phyloP scores from a whole-genome alignment of 2,797 vertebrate species.

The Oreochromis mossambicus region DNA sequence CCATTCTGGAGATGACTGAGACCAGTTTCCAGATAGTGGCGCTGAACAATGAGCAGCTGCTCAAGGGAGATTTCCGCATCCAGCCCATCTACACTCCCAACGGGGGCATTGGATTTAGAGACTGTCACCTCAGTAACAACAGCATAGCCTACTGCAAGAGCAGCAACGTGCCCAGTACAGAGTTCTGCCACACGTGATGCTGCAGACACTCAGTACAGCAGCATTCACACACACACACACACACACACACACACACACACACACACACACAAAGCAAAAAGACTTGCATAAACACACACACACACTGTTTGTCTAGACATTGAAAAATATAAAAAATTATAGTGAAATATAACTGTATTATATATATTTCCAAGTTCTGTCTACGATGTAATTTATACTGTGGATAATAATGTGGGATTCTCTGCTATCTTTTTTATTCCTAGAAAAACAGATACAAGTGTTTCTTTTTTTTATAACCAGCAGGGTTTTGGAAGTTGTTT shows the following conservation, averaged over 20 bases:
- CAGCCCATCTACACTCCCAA: constrained; percentile 99
- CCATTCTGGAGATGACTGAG: constrained; percentile 99
- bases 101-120: constrained; percentile 94
- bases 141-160: constrained; percentile 95
- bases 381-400: constrained; percentile 99
- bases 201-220: constrained; percentile 1
- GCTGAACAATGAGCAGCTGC: constrained; percentile 99
- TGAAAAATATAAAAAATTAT: constrained; percentile 58
- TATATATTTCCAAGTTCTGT: constrained; percentile 83
- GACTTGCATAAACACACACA: constrained; percentile 46
- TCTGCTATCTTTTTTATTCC: constrained; percentile 97
- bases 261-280: constrained; percentile 3
- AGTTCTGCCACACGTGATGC: constrained; percentile 97
- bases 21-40: constrained; percentile 99
- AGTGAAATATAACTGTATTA: constrained; percentile 80
- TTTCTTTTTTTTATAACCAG: constrained; percentile 84
- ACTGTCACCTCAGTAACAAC: constrained; percentile 97
- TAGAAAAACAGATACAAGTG: constrained; percentile 86
- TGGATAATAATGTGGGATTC: constrained; percentile 97
- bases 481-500: constrained; percentile 90
- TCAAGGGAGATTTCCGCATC: constrained; percentile 99
- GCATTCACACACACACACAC: constrained; percentile 3
- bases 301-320: constrained; percentile 66
- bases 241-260: neutral
- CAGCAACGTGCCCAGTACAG: constrained; percentile 94